Evolutionary conservation across 2,888 invertebrate genomes (phyloP).

Genomic region (Conus canariensis): DNA sequence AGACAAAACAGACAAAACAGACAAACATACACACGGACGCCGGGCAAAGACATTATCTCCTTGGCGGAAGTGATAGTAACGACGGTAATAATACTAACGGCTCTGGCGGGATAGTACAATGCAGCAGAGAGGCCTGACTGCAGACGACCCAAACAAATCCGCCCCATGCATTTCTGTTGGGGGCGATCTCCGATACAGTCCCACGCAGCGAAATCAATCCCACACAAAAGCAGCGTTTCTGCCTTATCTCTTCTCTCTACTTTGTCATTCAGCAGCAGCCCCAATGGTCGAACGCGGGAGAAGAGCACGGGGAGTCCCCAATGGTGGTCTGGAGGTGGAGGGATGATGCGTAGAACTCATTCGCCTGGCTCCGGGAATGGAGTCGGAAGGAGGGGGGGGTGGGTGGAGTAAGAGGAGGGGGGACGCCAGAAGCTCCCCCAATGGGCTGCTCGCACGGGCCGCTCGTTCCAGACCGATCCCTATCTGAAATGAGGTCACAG

Average conservation of each 20-base stretch:
- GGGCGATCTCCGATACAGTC: not conserved
- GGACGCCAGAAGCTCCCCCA: not conserved
- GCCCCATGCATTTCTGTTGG: not conserved
- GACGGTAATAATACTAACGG: too few relatives aligned
- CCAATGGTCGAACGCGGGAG: not conserved
- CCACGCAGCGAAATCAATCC: not conserved
- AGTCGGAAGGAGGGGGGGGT: not conserved
- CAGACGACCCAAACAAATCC: not conserved
- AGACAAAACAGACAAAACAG: too few relatives aligned
- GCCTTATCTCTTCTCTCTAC: not conserved
- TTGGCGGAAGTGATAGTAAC: too few relatives aligned
- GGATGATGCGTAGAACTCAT: not conserved
- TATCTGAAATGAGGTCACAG: constrained; percentile 31
- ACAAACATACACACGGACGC: too few relatives aligned
- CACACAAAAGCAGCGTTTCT: not conserved
- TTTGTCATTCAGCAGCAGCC: not conserved
- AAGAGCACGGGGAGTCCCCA: not conserved
- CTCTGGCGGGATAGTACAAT: too few relatives aligned
- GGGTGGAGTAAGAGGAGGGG: not conserved
- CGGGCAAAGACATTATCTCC: too few relatives aligned
- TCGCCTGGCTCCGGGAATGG: not conserved
- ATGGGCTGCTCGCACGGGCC: not conserved
- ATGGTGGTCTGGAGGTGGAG: not conserved
- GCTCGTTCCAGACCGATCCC: not conserved
- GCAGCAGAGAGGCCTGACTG: not conserved